These are phyloP conservation scores for Malaclemys terrapin DNA, from an alignment of 2,113 vertebrate genomes.

Conservation along the genomic window DNA sequence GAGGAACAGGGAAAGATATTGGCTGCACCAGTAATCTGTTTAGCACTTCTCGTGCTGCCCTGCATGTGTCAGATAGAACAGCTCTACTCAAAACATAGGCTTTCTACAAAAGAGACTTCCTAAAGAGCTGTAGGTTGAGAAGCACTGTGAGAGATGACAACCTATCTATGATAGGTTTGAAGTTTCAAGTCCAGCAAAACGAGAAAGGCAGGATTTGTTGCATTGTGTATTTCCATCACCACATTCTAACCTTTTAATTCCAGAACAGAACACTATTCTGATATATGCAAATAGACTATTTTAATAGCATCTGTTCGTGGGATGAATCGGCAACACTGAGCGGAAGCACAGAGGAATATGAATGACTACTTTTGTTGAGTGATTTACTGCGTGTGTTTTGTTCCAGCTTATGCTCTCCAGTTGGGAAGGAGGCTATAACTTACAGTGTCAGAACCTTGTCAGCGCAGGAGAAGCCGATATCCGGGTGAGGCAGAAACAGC, in stretches of 20 bases:
- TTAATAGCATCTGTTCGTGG: neutral
- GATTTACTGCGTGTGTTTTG: neutral
- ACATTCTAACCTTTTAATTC: neutral
- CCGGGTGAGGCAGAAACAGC: constrained; percentile 79
- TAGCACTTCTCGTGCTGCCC: neutral
- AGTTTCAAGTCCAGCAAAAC: neutral
- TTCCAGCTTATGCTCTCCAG: constrained; percentile 86
- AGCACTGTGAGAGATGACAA: neutral
- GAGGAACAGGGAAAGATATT: neutral
- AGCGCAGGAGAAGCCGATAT: constrained; percentile 84
- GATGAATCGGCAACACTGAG: neutral
- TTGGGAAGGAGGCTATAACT: constrained; percentile 87
- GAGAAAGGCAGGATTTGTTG: neutral
- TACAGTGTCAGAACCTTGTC: constrained; percentile 89
- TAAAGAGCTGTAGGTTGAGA: neutral
- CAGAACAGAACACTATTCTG: neutral
- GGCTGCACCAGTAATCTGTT: neutral
- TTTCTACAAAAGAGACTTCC: neutral
- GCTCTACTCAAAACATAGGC: neutral
- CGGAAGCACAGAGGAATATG: neutral
- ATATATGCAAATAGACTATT: neutral
- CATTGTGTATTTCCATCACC: neutral
- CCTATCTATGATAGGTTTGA: neutral
- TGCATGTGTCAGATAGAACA: neutral
- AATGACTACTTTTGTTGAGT: neutral